phyloP scores from a whole-genome alignment of 2,888 invertebrate genomes.

The Lasius platythorax region DNA sequence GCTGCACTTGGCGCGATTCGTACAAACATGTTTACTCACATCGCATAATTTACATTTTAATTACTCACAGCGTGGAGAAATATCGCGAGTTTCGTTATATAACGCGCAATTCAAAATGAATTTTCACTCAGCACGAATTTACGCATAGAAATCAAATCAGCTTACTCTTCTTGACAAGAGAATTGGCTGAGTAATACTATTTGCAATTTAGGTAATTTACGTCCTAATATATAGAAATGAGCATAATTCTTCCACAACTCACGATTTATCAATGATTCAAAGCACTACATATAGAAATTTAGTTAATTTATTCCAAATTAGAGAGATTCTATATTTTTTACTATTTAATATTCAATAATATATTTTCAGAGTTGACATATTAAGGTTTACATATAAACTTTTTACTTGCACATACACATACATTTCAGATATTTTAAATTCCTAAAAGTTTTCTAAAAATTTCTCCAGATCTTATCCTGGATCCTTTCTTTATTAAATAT shows the following conservation, averaged over 20 bases:
- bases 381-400: neutral
- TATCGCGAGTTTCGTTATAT: slow-evolving; percentile 79
- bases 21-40: slow-evolving; percentile 78
- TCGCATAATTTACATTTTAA: slow-evolving; percentile 82
- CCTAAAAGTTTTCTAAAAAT: neutral
- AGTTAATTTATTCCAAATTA: neutral
- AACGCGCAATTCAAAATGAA: slow-evolving; percentile 51
- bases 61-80: slow-evolving; percentile 81
- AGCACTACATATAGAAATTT: neutral
- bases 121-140: neutral
- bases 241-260: neutral
- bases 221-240: neutral
- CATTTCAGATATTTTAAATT: neutral
- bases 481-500: neutral
- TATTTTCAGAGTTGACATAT: neutral
- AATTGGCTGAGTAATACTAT: neutral
- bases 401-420: neutral
- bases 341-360: neutral
- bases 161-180: neutral
- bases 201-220: neutral
- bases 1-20: slow-evolving; percentile 76
- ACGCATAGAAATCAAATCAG: slow-evolving; percentile 1
- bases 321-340: neutral
- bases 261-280: neutral
- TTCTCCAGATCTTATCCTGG: neutral